Conservation (phyloP, 1,140 invertebrate genomes). For the Hylaeus anthracinus region DNA sequence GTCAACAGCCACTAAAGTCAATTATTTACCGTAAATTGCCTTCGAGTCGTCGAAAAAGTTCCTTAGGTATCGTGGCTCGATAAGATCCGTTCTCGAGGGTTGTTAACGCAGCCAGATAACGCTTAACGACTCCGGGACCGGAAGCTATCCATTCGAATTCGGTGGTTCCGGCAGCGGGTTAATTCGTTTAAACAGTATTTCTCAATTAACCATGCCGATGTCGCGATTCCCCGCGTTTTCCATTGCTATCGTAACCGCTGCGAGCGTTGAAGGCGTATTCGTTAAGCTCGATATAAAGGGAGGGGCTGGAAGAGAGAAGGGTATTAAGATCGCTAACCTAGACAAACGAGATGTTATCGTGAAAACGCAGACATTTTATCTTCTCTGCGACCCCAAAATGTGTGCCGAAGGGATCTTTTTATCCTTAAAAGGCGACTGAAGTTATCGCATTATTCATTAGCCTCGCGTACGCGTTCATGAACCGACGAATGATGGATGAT, state of each 20-base stretch:
- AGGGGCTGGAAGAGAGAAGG: neutral
- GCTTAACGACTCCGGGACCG: conserved; percentile 55
- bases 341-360: conserved; percentile 23
- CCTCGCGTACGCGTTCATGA: neutral
- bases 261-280: neutral
- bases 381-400: neutral
- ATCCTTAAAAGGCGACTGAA: neutral
- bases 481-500: neutral
- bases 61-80: conserved; percentile 27
- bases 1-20: neutral
- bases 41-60: conserved; percentile 26
- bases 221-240: neutral
- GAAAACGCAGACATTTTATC: neutral
- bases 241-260: conserved; percentile 2
- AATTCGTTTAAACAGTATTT: conserved; percentile 56
- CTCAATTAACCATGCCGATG: conserved; percentile 54
- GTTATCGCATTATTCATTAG: neutral
- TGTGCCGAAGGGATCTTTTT: neutral
- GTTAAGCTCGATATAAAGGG: conserved; percentile 21
- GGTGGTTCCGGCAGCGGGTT: conserved; percentile 52
- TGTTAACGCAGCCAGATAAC: conserved; percentile 61
- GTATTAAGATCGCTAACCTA: neutral
- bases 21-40: conserved; percentile 11
- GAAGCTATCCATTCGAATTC: conserved; percentile 67
- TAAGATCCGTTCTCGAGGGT: conserved; percentile 56